Evolutionary conservation across 2,113 vertebrate species (phyloP).

Genomic region (Platysteira castanea): DNA sequence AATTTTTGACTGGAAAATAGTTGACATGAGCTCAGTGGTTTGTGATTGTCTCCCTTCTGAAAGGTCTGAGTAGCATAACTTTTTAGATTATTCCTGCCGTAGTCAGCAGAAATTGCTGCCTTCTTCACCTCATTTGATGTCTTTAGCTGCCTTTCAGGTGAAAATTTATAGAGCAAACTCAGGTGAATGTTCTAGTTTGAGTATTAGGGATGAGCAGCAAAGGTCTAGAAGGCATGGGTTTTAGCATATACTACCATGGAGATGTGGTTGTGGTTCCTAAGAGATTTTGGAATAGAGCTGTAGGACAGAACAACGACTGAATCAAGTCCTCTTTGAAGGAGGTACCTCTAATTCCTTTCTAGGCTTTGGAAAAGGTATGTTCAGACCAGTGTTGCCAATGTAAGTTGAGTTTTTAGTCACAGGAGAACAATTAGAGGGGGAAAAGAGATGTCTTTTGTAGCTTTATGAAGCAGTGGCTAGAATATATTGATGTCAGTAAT

Average conservation of each 20-base stretch:
- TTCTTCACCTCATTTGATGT: not conserved
- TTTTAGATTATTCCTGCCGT: not conserved
- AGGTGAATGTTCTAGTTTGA: not conserved
- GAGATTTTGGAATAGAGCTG: not conserved
- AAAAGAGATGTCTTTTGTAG: not conserved
- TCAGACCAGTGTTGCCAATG: not conserved
- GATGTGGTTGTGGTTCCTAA: not conserved
- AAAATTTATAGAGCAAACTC: not conserved
- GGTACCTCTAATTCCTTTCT: not conserved
- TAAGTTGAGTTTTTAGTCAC: not conserved
- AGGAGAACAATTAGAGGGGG: not conserved
- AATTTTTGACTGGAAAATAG: slow-evolving; percentile 5
- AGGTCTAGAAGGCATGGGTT: not conserved
- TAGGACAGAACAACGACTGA: not conserved
- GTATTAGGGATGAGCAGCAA: not conserved
- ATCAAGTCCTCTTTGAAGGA: not conserved
- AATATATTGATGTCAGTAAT: not conserved
- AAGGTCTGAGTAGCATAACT: not conserved
- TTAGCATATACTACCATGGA: not conserved
- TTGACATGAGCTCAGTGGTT: not conserved
- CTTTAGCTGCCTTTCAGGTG: not conserved
- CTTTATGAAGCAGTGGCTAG: not conserved
- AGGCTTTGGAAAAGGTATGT: not conserved
- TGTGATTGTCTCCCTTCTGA: not conserved
- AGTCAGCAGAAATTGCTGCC: not conserved